Evolutionary conservation across 2,113 vertebrate genomes (phyloP), one percentile per base, ranked within the genome.

Genomic region (Oreochromis spilurus): DNA sequence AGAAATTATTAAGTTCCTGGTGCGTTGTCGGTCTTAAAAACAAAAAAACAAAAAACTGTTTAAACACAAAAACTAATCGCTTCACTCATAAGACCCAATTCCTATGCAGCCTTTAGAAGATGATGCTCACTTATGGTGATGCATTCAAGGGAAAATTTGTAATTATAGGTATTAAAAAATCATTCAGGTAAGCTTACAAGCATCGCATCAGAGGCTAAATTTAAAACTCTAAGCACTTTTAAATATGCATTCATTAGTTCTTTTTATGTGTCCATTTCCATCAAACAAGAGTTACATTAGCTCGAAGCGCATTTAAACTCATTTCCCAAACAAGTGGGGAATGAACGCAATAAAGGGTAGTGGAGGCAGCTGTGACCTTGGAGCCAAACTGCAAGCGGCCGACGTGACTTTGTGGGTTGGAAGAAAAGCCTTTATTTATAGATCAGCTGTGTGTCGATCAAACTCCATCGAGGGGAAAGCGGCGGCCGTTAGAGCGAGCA

Each of bases 341-440:
- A 52, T 45, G 86, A 40, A 79, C 16, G 89, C 81, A 81, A 45
- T 83, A 77, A 92, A 85, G 81, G 31, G 13, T 45, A 72, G 92
- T 80, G 83, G 70, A 89, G 89, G 96, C 96, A 96, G 96, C 97
- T 96, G 97, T 97, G 97, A 98, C 98, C 98, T 98, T 98, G 97
- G 97, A 97, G 96, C 95, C 95, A 95, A 97, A 97, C 96, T 88
- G 93, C 93, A 95, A 96, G 97, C 94, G 91, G 88, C 96, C 36
- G 24, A 81, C 95, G 95, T 96, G 96, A 97, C 97, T 98, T 97
- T 97, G 97, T 95, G 94, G 96, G 94, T 24, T 53, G 55, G 89
- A 82, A 96, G 96, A 96, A 97, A 84, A 81, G 96, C 96, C 96
- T 97, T 97, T 97, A 97, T 98, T 98, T 98, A 97, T 98, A 97